Base-by-base conservation (phyloP, 2,797 vertebrate genomes). In the Bradypodion pumilum region DNA sequence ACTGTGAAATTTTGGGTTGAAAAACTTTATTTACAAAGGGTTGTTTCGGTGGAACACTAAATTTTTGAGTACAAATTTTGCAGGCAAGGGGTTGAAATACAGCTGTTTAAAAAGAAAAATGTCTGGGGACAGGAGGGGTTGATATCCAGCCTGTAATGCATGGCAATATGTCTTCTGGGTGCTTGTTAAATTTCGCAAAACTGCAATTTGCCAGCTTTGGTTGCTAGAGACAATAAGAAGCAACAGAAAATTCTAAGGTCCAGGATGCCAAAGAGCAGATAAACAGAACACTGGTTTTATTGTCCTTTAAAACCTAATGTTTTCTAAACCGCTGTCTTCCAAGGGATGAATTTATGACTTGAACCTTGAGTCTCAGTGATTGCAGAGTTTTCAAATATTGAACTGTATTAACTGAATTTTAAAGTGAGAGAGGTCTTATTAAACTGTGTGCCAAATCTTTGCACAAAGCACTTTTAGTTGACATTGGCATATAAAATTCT, bases 21-120 rank as follows among this genome's bases (percentile, higher is more conserved):
- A 68, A 59, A 32, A 56, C 82, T 80, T 81, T 52, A 49, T 90
- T 85, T 89, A 89, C 84, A 44, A 59, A 27, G 1, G n/a, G n/a
- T n/a, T 44, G 49, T 80, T 83, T 87, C 13, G 37, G 40, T 85
- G 83, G 60, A 7, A 1, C 29, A 23, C 21, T 62, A 32, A 35
- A 32, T 70, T 82, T 63, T 25, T 35, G 19, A 81, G 19, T 40
- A 27, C 42, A 15, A 65, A 29, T 25, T 4, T 62, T 25, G 7
- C 1, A 63, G 27, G 2, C n/a, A 7, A 15, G 8, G 62, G 29
- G 2, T 60, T 77, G 79, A 29, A 60, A 37, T 84, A 69, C 35
- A 86, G 35, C 23, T 1, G n/a, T n/a, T 78, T 10, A 49, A 13
- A 49, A 13, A 49, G 49, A 49, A 7, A 49, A 49, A 49, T 49